Evolutionary conservation across 53 echinoderm and acorn worm species (phyloP).

Genomic region (Astropecten irregularis): DNA sequence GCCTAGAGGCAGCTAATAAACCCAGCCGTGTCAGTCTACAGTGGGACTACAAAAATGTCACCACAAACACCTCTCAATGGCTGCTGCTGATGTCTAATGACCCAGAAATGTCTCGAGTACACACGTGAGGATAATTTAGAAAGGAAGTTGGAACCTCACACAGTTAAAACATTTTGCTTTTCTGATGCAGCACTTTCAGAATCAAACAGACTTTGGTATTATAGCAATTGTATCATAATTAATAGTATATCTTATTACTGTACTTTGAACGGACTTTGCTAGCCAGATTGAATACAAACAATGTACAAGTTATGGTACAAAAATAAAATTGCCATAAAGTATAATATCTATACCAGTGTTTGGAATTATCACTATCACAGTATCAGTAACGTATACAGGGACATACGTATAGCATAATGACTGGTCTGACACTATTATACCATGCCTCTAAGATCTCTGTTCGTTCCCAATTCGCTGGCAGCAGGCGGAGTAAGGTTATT

Average conservation of each 20-base stretch:
- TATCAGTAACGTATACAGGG: too few species aligned
- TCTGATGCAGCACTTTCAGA: neutral
- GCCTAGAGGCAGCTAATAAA: neutral
- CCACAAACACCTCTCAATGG: conserved; percentile 29
- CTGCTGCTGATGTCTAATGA: neutral
- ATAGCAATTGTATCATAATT: too few species aligned
- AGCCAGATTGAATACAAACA: conserved; percentile 10
- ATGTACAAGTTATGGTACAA: conserved; percentile 55
- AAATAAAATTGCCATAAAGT: conserved; percentile 42
- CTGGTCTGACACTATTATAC: too few species aligned
- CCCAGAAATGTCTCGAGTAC: conserved; percentile 26
- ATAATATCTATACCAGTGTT: conserved; percentile 9
- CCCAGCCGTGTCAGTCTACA: neutral
- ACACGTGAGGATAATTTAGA: neutral
- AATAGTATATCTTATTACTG: too few species aligned
- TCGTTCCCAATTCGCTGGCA: too few species aligned
- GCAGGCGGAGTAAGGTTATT: conserved; percentile 23
- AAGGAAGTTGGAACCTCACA: neutral
- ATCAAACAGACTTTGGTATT: neutral
- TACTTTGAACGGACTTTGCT: neutral
- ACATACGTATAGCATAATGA: too few species aligned
- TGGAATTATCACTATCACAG: too few species aligned
- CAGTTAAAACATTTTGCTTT: neutral
- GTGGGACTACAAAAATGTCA: neutral
- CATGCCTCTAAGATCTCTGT: too few species aligned